Percentiles rank a stretch among this genome's conserved stretches.
These are phyloP conservation scores for Dendropsophus ebraccatus DNA, from an alignment of 2,113 vertebrate genomes.

Conservation along the genomic window DNA sequence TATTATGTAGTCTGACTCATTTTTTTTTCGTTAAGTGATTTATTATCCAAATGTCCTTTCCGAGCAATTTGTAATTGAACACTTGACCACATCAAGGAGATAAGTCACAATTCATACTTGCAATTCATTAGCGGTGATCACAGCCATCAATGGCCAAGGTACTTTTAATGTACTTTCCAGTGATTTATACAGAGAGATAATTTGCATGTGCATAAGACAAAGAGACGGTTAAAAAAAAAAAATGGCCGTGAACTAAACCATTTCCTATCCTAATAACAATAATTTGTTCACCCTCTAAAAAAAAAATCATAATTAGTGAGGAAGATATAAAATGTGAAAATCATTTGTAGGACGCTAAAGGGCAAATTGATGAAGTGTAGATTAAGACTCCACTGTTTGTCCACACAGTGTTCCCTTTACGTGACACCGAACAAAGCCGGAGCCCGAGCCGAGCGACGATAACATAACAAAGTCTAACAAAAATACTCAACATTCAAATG, in stretches of 20 bases:
- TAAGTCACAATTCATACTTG: conserved; percentile 59
- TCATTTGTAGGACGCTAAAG: conserved; percentile 42
- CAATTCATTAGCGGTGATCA: conserved; percentile 56
- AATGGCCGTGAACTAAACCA: conserved; percentile 53
- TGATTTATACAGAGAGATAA: conserved; percentile 55
- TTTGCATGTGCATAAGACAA: conserved; percentile 56
- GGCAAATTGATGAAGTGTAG: conserved; percentile 40
- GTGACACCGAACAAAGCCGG: background rate
- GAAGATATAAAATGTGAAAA: conserved; percentile 32
- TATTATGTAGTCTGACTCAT: conserved; percentile 58
- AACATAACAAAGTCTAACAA: conserved; percentile 26
- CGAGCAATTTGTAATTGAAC: conserved; percentile 58
- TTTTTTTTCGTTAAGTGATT: conserved; percentile 52
- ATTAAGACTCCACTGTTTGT: background rate
- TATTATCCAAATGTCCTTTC: conserved; percentile 59
- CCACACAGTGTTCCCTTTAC: background rate
- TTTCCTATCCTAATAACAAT: conserved; percentile 54
- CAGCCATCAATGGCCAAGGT: conserved; percentile 55
- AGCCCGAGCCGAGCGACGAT: background rate
- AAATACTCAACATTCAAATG: conserved; percentile 23
- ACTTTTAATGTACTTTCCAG: conserved; percentile 57
- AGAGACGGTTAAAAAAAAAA: conserved; percentile 40
- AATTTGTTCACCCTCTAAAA: conserved; percentile 53
- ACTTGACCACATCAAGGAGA: conserved; percentile 60
- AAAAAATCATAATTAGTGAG: conserved; percentile 49